Evolutionary conservation across 2,113 vertebrate genomes (phyloP).

Genomic region (Silurus meridionalis): DNA sequence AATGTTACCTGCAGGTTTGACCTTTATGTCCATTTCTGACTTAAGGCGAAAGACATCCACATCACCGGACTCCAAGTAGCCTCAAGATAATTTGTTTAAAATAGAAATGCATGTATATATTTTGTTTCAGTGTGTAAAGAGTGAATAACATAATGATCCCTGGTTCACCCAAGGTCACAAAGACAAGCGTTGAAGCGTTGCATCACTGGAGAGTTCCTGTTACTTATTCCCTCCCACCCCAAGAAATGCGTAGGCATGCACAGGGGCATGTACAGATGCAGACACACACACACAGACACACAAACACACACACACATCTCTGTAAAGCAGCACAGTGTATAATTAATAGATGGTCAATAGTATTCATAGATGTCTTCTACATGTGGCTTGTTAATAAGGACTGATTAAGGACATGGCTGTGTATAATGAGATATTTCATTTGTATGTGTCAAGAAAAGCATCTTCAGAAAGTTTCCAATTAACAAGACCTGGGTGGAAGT

Average conservation of each 20-base stretch:
- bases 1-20: conserved; percentile 54
- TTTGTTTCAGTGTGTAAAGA: conserved; percentile 1
- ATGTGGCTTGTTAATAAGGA: conserved; percentile 31
- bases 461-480: conserved; percentile 48
- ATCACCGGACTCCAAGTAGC: conserved; percentile 19
- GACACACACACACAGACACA: conserved; percentile 16
- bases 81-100: conserved; percentile 16
- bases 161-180: conserved; percentile 33
- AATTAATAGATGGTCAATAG: conserved; percentile 25
- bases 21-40: conserved; percentile 44
- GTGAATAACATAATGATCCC: conserved; percentile 38
- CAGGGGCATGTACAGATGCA: neutral
- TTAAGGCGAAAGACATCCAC: neutral
- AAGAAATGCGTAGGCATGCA: neutral
- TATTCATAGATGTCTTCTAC: conserved; percentile 1
- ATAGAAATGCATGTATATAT: neutral
- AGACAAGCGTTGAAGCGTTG: neutral
- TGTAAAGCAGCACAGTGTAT: conserved; percentile 21
- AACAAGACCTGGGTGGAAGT: conserved; percentile 45
- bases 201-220: conserved; percentile 39
- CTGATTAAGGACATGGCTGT: conserved; percentile 28
- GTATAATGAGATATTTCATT: conserved; percentile 34
- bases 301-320: conserved; percentile 32
- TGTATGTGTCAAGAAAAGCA: conserved; percentile 34
- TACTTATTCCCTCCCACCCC: conserved; percentile 34